Percentiles rank a stretch among this genome's conserved stretches.
These are phyloP conservation scores for Chrysotoxum bicinctum DNA, from an alignment of 2,888 invertebrate species.

Conservation along the genomic window DNA sequence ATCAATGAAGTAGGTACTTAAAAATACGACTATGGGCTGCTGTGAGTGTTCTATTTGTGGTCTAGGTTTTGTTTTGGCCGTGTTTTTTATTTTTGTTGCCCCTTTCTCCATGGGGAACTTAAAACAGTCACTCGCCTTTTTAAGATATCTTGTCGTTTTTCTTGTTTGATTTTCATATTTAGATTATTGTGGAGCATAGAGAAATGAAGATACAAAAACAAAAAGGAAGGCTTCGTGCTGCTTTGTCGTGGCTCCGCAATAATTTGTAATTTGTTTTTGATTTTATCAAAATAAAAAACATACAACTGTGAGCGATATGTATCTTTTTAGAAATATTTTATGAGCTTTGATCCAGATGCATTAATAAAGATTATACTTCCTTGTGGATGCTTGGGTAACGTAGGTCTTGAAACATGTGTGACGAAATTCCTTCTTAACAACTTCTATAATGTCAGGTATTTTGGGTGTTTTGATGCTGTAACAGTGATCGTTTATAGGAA, in stretches of 20 bases:
- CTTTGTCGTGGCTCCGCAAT: constrained; percentile 62
- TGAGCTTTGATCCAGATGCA: constrained; percentile 21
- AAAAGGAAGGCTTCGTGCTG: constrained; percentile 38
- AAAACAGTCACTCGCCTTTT: constrained; percentile 4
- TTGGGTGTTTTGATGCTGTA: no score
- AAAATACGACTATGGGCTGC: background rate
- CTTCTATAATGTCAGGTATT: no score
- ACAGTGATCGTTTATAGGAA: no score
- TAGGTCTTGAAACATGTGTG: no score
- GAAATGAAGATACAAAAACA: background rate
- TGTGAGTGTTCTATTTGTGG: constrained; percentile 63
- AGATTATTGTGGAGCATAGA: constrained; percentile 24
- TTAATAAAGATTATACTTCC: constrained; percentile 29
- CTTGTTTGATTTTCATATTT: constrained; percentile 54
- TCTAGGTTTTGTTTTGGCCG: constrained; percentile 51
- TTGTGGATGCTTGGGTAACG: no score
- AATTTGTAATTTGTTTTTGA: constrained; percentile 58
- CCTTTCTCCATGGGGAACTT: constrained; percentile 43
- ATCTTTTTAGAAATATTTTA: constrained; percentile 50
- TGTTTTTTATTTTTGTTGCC: constrained; percentile 19
- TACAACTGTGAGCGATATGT: background rate
- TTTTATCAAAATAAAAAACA: constrained; percentile 5
- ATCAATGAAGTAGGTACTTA: constrained; percentile 69
- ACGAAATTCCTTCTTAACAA: no score
- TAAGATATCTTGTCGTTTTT: constrained; percentile 26